phyloP scores from a whole-genome alignment of 2,113 vertebrate genomes.

The Synodontis membranacea region DNA sequence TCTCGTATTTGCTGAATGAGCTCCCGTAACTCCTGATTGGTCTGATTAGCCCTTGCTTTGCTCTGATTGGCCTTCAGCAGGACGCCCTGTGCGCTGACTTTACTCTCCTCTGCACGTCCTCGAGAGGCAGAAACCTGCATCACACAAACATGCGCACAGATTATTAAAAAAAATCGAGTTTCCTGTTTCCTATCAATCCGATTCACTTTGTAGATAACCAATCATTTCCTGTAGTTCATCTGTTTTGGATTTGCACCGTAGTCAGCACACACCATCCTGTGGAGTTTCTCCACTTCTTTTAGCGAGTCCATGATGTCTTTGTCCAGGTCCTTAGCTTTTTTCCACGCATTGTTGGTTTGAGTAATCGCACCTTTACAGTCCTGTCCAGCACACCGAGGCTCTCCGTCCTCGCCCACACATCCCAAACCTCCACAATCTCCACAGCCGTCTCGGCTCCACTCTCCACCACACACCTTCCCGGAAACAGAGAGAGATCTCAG shows the following conservation, averaged over 20 bases:
- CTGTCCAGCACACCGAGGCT: conserved; percentile 81
- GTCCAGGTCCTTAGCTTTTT: conserved; percentile 85
- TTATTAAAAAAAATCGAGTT: neutral
- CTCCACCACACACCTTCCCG: conserved; percentile 82
- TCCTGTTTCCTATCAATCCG: neutral
- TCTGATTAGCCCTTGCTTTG: conserved; percentile 85
- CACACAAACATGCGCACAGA: neutral
- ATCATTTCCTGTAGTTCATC: neutral
- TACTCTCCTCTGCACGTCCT: conserved; percentile 85
- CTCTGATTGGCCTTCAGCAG: conserved; percentile 86
- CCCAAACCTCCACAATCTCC: conserved; percentile 81
- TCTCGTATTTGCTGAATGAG: conserved; percentile 93
- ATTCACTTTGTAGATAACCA: neutral
- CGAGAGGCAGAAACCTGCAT: conserved; percentile 90
- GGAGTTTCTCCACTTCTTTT: conserved; percentile 91
- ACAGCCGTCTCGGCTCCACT: conserved; percentile 73
- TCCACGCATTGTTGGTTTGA: conserved; percentile 71
- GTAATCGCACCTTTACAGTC: conserved; percentile 78
- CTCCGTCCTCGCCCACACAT: conserved; percentile 74
- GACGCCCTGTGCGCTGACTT: conserved; percentile 81
- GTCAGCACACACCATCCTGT: conserved; percentile 80
- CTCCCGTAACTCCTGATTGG: conserved; percentile 86
- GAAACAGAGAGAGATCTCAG: neutral
- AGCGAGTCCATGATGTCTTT: conserved; percentile 81
- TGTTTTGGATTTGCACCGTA: neutral